phyloP scores from a whole-genome alignment of 1,140 invertebrate species.

The Harlomillsia oculata region DNA sequence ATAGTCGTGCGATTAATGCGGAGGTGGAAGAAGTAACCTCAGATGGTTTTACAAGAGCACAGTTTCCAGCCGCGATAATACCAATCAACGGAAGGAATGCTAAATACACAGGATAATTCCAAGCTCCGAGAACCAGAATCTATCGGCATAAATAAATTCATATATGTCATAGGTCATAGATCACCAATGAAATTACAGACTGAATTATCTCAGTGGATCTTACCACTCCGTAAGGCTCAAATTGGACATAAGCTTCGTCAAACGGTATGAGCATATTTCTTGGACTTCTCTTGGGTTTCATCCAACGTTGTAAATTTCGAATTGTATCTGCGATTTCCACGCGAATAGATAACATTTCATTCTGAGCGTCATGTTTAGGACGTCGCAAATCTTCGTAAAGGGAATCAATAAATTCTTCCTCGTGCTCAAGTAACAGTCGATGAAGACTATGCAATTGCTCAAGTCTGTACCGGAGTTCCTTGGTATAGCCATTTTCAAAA shows the following conservation, averaged over 20 bases:
- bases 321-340: conserved; percentile 14
- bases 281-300: conserved; percentile 38
- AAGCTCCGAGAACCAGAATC: conserved; percentile 68
- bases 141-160: background rate
- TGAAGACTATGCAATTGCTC: too few species aligned
- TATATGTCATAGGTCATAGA: background rate
- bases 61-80: conserved; percentile 91
- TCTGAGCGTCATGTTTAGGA: too few species aligned
- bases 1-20: conserved; percentile 59
- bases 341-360: conserved; percentile 18
- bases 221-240: conserved; percentile 57
- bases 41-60: conserved; percentile 87
- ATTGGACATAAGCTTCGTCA: conserved; percentile 40
- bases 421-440: too few species aligned
- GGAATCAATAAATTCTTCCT: too few species aligned
- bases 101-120: conserved; percentile 95
- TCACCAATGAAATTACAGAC: background rate
- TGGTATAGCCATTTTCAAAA: too few species aligned
- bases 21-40: conserved; percentile 71
- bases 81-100: conserved; percentile 56
- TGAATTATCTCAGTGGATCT: too few species aligned
- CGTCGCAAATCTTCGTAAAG: too few species aligned
- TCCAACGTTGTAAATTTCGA: background rate
- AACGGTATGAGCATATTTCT: conserved; percentile 44
- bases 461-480: too few species aligned